Base-by-base conservation (phyloP, 2,888 invertebrate species). In the Noctuana brunneofusca region DNA sequence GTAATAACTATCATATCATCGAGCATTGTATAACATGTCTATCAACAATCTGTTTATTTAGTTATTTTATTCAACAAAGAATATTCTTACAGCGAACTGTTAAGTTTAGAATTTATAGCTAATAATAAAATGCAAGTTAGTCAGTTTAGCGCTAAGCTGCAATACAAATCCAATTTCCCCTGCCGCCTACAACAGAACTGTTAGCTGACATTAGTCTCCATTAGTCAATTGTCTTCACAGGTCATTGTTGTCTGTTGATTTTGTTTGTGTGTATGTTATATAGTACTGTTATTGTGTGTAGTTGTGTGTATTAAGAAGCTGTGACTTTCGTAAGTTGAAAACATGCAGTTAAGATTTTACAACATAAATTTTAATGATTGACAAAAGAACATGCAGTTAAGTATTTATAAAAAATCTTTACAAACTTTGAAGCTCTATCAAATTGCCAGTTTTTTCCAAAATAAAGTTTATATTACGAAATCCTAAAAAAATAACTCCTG, bases 151-250 rank as follows among this genome's bases (percentile, higher is more conserved):
- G 38, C 58, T 46, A 14, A 54, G 46, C 53, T 54, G 43, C 50
- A 16, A 30, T 53, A 30, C 35, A 53, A 59, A 59, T 59, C 59
- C 59, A 53, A 59, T 59, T 59, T 59, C 32, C 53, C 14, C 22
- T 41, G 8, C 53, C 30, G 52, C 58, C 53, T 32, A 53, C 53
- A 12, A 41, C 59, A 22, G 46, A 12, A 41, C 59, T 32, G 46
- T 59, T 32, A 11, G 11, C 52, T 27, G 50, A 20, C 58, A 46
- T 53, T 59, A 53, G 18, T 53, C 30, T 20, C 43, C 59, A 53
- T 59, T 59, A 46, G 53, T 53, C 32, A 53, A 59, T 53, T 59
- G 59, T 59, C 46, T 41, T 58, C 18, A 22, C 38, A 38, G 32
- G 53, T 20, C 30, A 52, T 43, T 59, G 22, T 43, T 27, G 38